Base-by-base conservation (phyloP, 2,113 vertebrate genomes). In the Ceuthmochares aereus region DNA sequence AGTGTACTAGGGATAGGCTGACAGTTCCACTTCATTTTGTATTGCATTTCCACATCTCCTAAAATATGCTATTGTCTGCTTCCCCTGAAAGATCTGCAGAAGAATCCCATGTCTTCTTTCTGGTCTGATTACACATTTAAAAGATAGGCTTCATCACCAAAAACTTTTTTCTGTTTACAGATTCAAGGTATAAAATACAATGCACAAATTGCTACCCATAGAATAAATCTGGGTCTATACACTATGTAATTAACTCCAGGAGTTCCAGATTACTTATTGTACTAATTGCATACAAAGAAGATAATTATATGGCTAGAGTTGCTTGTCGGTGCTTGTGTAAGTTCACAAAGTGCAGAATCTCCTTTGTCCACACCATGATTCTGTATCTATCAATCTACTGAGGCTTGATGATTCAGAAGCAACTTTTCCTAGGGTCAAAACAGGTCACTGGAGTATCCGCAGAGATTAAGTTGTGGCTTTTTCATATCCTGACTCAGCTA, bases 381-480 rank as follows among this genome's bases (percentile, higher is more conserved):
- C 67, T 89, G 45, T 45, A 84, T 32, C 74, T 90, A 37, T 95
- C 58, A 79, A 47, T 27, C 45, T 42, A 5, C 51, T 70, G 78
- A 90, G 54, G 36, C 66, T n/a, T 94, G 66, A 55, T 87, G 78
- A 74, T 70, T 89, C 93, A 96, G 72, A 95, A 85, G 26, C 20
- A 64, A 15, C 54, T 85, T 73, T 79, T 93, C 43, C 73, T 62
- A 62, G 67, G 75, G 82, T 85, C 78, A 85, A 3, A 83, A 74
- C 37, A 91, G 74, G 78, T 88, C 63, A 67, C 27, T 80, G 82
- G 36, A 93, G 30, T 52, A 73, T 88, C 84, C 85, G 83, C 54
- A 34, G 87, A 80, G 55, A 73, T 73, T 83, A 79, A 84, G 22
- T 69, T 79, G 62, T 67, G 74, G 54, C 74, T 91, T 84, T 82